Evolutionary conservation across 1,140 invertebrate genomes (phyloP).

Genomic region (Diachasmimorpha longicaudata): DNA sequence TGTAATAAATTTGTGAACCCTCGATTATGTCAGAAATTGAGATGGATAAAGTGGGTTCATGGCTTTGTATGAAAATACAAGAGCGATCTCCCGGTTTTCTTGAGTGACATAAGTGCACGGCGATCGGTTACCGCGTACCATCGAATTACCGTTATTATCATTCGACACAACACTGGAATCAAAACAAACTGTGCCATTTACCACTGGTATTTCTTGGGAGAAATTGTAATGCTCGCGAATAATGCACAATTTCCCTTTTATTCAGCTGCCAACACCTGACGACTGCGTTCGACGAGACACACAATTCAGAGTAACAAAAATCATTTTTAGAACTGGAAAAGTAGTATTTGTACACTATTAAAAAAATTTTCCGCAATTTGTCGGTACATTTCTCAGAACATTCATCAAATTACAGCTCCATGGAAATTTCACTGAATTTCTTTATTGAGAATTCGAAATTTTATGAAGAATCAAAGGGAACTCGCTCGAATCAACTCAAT

Average conservation of each 20-base stretch:
- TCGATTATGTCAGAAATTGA: neutral
- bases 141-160: constrained; percentile 25
- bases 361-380: neutral
- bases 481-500: too few species aligned
- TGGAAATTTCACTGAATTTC: too few species aligned
- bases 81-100: neutral
- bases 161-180: neutral
- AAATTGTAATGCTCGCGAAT: neutral
- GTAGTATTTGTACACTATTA: too few species aligned
- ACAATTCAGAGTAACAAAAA: too few species aligned
- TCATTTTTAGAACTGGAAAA: too few species aligned
- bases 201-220: constrained; percentile 17
- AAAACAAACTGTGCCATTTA: constrained; percentile 12
- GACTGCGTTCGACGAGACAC: constrained; percentile 10
- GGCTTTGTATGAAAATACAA: neutral
- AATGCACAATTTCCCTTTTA: neutral
- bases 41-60: neutral
- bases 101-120: neutral
- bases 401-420: too few species aligned
- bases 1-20: neutral
- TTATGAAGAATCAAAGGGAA: too few species aligned
- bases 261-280: neutral
- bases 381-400: too few species aligned
- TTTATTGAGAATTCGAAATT: too few species aligned
- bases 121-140: neutral